Evolutionary conservation across 2,113 vertebrate genomes (phyloP), one percentile per base, ranked within the genome.

Genomic region (Xenopus laevis): DNA sequence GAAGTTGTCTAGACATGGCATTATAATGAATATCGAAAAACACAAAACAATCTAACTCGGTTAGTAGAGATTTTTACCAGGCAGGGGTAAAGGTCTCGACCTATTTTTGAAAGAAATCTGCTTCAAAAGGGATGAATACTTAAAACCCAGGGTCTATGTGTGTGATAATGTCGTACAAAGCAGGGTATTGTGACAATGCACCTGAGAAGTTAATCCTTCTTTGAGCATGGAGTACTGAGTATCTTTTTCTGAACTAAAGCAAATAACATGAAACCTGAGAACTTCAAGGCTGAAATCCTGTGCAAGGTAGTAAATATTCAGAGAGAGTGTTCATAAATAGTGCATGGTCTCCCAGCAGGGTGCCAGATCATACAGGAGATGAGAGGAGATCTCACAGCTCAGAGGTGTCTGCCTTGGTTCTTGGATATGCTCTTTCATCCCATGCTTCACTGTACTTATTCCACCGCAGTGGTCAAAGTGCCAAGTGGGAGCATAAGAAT

Each of bases 301-400:
- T 79, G 55, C 40, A 9, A 33, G 71, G 82, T 77, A 81, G 84
- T 85, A 83, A 85, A 83, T 80, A 87, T 85, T 84, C 84, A 85
- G 82, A 85, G 82, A 86, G 81, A 74, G 83, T 81, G 81, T 82
- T 86, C 81, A 87, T 87, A 84, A 84, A 86, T 87, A 85, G 83
- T 86, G 83, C 83, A 87, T 87, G 81, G 81, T 68, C 76, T 59
- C 86, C 70, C 86, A 84, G 84, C 82, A 80, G 84, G 83, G 81
- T 81, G 79, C 79, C 78, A 30, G 78, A 78, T 82, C 82, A 79
- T 86, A 84, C 83, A 82, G 85, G 79, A 83, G 84, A 82, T 83
- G 81, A 81, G 82, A 80, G 82, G 70, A 70, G 77, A 83, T 74
- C 71, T 84, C 78, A 79, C 70, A 77, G 81, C 72, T 83, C 82